Conservation (phyloP, 2,113 vertebrate species). For the Amphiprion percula region DNA sequence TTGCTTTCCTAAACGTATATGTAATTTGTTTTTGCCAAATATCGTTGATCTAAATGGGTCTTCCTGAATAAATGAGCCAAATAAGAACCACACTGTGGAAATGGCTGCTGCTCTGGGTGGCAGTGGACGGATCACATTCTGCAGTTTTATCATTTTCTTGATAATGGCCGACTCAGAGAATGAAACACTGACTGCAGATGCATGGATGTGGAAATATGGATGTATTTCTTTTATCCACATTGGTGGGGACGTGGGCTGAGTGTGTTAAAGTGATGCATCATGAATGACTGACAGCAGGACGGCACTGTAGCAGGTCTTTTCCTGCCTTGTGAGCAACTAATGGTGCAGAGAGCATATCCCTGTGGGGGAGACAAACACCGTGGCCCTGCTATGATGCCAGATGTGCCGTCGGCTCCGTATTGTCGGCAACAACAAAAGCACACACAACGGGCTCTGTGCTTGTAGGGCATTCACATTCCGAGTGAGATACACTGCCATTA, state of each 20-base stretch:
- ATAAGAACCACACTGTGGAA: not conserved
- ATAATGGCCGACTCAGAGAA: not conserved
- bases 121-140: not conserved
- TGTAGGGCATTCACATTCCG: constrained; percentile 56
- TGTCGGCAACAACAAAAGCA: constrained; percentile 79
- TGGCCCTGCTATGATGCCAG: constrained; percentile 72
- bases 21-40: constrained; percentile 1
- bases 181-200: not conserved
- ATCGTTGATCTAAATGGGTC: not conserved
- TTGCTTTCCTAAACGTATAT: not conserved
- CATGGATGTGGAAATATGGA: not conserved
- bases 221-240: constrained; percentile 1
- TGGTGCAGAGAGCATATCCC: constrained; percentile 75
- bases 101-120: not conserved
- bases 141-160: constrained; percentile 24
- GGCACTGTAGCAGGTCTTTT: constrained; percentile 65
- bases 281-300: constrained; percentile 62
- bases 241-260: constrained; percentile 12
- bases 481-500: constrained; percentile 47
- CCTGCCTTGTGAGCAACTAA: constrained; percentile 80
- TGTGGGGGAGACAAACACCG: constrained; percentile 64
- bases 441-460: constrained; percentile 55
- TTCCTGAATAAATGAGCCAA: constrained; percentile 9
- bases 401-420: constrained; percentile 78
- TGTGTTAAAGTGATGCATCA: constrained; percentile 63